Percentiles rank a stretch among this genome's conserved stretches.
phyloP scores from a whole-genome alignment of 2,888 invertebrate species.

The Neoascia interrupta region DNA sequence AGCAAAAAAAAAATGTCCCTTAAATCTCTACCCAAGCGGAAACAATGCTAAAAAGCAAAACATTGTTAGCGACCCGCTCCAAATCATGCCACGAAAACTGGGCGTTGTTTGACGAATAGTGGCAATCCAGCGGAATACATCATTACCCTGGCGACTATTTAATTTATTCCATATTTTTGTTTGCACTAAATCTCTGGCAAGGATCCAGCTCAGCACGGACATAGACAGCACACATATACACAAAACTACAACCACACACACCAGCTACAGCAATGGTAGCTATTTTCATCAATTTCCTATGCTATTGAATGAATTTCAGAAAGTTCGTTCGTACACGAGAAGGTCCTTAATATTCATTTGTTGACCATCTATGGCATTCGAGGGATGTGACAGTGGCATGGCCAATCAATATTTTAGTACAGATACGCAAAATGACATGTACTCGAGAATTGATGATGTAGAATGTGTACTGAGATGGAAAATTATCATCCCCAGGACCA shows the following conservation, averaged over 20 bases:
- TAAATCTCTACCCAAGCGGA: slow-evolving; percentile 4
- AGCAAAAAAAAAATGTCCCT: too few species aligned
- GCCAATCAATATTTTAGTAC: slow-evolving; percentile 28
- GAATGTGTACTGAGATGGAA: slow-evolving; percentile 34
- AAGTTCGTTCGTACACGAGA: slow-evolving; percentile 2
- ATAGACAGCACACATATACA: background rate
- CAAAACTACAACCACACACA: background rate
- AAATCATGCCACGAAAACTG: background rate
- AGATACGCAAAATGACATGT: slow-evolving; percentile 24
- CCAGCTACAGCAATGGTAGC: background rate
- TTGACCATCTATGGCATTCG: background rate
- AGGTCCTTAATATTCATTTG: slow-evolving; percentile 10
- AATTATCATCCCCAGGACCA: slow-evolving; percentile 10
- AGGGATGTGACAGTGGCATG: background rate
- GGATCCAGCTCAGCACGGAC: slow-evolving; percentile 9
- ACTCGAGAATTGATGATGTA: slow-evolving; percentile 31
- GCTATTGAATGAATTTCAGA: background rate
- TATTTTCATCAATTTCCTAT: background rate
- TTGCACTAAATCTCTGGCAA: background rate
- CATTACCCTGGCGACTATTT: slow-evolving; percentile 12
- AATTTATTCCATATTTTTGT: slow-evolving; percentile 41
- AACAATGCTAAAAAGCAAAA: slow-evolving; percentile 16
- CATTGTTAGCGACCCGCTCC: slow-evolving; percentile 11
- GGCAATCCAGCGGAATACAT: background rate
- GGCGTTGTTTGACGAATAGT: background rate